Evolutionary conservation across 2,888 invertebrate species (phyloP), one percentile per base, ranked within the genome.

Genomic region (Leuctra nigra): DNA sequence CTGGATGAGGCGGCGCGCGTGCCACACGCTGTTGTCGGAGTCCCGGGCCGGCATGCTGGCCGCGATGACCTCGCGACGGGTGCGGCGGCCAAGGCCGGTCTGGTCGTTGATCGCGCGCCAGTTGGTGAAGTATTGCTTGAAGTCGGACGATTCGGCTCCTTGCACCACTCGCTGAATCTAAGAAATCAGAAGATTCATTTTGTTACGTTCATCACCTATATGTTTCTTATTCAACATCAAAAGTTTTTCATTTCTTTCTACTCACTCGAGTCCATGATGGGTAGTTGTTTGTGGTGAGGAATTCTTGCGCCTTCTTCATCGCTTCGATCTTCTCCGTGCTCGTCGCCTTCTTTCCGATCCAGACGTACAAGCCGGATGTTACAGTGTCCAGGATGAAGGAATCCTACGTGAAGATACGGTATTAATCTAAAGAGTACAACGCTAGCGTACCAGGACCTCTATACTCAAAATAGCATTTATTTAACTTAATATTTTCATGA

Each of bases 121-220:
- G 0, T 83, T 81, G 2, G 78, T 71, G 73, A 93, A 94, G 75
- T 91, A 93, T 66, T 94, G 92, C 64, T 90, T 91, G 74, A 95
- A 95, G 6, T 85, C 80, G 0, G 88, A 84, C 0, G 93, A 85
- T 70, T 95, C 95, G 0, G 86, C 88, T 18, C 83, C 83, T 68
- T 94, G 90, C 0, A 90, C 84, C 13, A 94, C 80, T 63, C 86
- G 79, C 65, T 82, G 79, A 1, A 85, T 80, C 75, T 82, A 71
- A 1, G 33, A 2, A n/a, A 4, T 9, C 16, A 16, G 16, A 22
- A 6, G 23, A 22, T 9, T 38, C 7, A 38, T 38, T 38, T 7
- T 29, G 6, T 29, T 7, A 7, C 11, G 11, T 29, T 29, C 6
- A 29, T 29, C 29, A 29, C 29, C n/a, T n/a, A n/a, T 7, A 29